A percentile compares a stretch with the other conserved stretches of the same genome.
phyloP scores from a whole-genome alignment of 1,140 invertebrate species.

The Trichonephila inaurata region DNA sequence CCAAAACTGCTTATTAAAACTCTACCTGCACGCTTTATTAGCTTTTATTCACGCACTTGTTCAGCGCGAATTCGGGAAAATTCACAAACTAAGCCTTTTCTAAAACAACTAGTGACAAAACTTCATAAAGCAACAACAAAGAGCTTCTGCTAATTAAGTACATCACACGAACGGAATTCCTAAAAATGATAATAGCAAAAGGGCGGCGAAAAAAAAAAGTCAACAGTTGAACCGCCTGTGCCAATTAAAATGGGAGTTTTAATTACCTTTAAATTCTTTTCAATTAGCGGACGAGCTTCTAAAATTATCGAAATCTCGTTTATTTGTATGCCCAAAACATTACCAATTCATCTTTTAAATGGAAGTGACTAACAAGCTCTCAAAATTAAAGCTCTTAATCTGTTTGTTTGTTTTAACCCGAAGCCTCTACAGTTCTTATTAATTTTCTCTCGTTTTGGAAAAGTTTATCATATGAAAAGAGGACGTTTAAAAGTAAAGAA shows the following conservation, averaged over 20 bases:
- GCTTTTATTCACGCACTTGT: not conserved
- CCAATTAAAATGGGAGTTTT: constrained; percentile 71
- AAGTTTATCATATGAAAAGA: constrained; percentile 49
- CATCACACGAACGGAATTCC: not conserved
- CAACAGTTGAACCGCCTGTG: not conserved
- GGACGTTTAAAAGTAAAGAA: constrained; percentile 54
- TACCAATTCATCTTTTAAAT: constrained; percentile 52
- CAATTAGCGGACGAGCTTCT: constrained; percentile 37
- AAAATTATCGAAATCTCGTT: constrained; percentile 59
- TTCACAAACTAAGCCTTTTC: constrained; percentile 40
- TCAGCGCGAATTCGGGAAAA: constrained; percentile 27
- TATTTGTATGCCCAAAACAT: constrained; percentile 47
- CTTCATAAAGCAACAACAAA: constrained; percentile 62
- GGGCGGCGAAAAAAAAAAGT: not conserved
- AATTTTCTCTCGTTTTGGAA: constrained; percentile 21
- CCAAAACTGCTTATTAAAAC: not conserved
- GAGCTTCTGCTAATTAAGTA: constrained; percentile 56
- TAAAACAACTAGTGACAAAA: constrained; percentile 18
- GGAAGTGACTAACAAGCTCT: constrained; percentile 72
- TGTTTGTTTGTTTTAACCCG: constrained; percentile 58
- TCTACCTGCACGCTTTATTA: constrained; percentile 17
- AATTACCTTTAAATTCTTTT: constrained; percentile 71
- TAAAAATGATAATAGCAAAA: constrained; percentile 27
- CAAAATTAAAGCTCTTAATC: constrained; percentile 58
- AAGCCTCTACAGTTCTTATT: not conserved